These are phyloP conservation scores for Drosophila silvestris DNA, from an alignment of 2,888 invertebrate genomes.

Conservation along the genomic window DNA sequence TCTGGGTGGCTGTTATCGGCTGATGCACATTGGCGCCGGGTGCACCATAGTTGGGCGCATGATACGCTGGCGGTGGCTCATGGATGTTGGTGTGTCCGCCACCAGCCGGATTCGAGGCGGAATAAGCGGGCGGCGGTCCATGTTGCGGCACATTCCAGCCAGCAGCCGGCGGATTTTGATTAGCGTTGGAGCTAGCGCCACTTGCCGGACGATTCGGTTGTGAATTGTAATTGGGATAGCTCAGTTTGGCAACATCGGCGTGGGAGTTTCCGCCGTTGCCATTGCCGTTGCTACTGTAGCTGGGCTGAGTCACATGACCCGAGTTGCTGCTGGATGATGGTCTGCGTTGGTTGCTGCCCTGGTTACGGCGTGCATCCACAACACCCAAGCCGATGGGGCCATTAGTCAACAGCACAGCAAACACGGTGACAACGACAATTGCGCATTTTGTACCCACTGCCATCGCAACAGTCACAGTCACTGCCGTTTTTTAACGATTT, in stretches of 20 bases:
- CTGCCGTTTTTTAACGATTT: conserved; percentile 59
- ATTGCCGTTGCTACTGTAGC: conserved; percentile 62
- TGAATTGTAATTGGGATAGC: conserved; percentile 83
- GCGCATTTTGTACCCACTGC: conserved; percentile 53
- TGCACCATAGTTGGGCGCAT: conserved; percentile 74
- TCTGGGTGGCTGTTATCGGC: conserved; percentile 76
- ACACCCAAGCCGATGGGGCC: conserved; percentile 34
- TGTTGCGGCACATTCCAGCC: conserved; percentile 84
- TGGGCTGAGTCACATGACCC: conserved; percentile 82
- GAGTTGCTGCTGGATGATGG: conserved; percentile 71
- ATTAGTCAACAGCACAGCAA: conserved; percentile 63
- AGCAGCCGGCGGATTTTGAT: conserved; percentile 25
- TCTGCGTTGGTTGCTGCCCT: conserved; percentile 76
- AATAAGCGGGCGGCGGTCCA: conserved; percentile 84
- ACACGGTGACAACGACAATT: conserved; percentile 53
- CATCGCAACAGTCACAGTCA: conserved; percentile 37
- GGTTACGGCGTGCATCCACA: conserved; percentile 79
- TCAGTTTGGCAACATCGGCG: conserved; percentile 82
- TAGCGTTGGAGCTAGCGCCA: conserved; percentile 15
- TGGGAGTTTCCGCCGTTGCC: conserved; percentile 77
- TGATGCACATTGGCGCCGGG: conserved; percentile 67
- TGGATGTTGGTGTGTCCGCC: conserved; percentile 82
- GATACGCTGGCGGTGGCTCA: conserved; percentile 82
- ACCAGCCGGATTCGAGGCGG: conserved; percentile 79
- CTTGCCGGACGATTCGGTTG: conserved; percentile 82